Evolutionary conservation across 2,113 vertebrate species (phyloP).

Genomic region (Psettodes erumei): DNA sequence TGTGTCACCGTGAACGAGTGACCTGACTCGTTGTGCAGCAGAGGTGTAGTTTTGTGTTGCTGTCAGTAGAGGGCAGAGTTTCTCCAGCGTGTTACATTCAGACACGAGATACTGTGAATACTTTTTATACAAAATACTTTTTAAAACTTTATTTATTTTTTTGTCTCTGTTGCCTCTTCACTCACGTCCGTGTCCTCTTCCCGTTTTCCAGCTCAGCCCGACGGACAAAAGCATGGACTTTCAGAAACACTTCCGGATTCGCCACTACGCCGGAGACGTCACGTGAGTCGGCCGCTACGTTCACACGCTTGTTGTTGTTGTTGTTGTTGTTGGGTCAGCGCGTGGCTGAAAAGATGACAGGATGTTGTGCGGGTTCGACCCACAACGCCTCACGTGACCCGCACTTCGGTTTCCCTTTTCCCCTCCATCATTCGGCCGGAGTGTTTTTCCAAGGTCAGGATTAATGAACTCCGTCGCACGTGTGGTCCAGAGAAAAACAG

Average conservation of each 20-base stretch:
- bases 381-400: too few species aligned
- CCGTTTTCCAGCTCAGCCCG: conserved; percentile 83
- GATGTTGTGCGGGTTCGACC: conserved; percentile 18
- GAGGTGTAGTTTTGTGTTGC: conserved; percentile 36
- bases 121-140: background rate
- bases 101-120: too few species aligned
- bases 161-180: background rate
- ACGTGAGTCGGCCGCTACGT: conserved; percentile 83
- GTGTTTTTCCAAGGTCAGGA: too few species aligned
- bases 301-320: background rate
- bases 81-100: background rate
- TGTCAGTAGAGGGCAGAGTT: conserved; percentile 69
- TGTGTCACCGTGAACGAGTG: too few species aligned
- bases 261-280: conserved; percentile 93
- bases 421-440: too few species aligned
- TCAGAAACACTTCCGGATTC: conserved; percentile 91
- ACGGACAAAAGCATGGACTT: conserved; percentile 94
- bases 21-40: background rate
- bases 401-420: too few species aligned
- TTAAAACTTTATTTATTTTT: background rate
- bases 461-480: too few species aligned
- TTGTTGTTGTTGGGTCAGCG: background rate
- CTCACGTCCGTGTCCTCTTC: background rate
- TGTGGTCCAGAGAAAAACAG: too few species aligned
- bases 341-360: conserved; percentile 2